These are phyloP conservation scores for Agrochola macilenta DNA, from an alignment of 2,888 invertebrate species.

Conservation along the genomic window DNA sequence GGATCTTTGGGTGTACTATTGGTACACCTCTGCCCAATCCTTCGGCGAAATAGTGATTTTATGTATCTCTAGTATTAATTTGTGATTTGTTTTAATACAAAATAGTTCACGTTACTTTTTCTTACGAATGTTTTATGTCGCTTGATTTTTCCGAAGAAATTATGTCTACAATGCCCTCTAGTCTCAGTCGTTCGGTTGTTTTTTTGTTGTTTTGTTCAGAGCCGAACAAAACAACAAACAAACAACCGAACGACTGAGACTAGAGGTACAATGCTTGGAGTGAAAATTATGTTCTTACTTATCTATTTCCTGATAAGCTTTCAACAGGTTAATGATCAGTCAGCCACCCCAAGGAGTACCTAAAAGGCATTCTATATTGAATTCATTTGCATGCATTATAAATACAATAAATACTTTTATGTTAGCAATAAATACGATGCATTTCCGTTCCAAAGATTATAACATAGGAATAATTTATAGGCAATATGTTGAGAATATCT, in stretches of 20 bases:
- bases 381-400: conserved; percentile 39
- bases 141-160: not conserved
- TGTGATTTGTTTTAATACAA: not conserved
- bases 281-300: not conserved
- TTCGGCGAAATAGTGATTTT: too few relatives aligned
- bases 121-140: too few relatives aligned
- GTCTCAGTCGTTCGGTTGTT: too few relatives aligned
- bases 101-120: too few relatives aligned
- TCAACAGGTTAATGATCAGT: not conserved
- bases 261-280: not conserved
- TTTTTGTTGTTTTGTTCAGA: too few relatives aligned
- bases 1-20: too few relatives aligned
- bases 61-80: not conserved
- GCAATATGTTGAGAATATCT: conserved; percentile 47
- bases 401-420: conserved; percentile 54
- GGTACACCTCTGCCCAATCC: too few relatives aligned
- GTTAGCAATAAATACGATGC: conserved; percentile 44
- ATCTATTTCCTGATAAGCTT: not conserved
- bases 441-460: conserved; percentile 53
- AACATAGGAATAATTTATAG: conserved; percentile 54
- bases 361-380: conserved; percentile 4
- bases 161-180: not conserved
- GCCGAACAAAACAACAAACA: too few relatives aligned
- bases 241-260: too few relatives aligned
- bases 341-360: not conserved